A percentile compares a stretch with the other conserved stretches of the same genome.
Conservation (phyloP, 2,113 vertebrate species). For the Chamaea fasciata region DNA sequence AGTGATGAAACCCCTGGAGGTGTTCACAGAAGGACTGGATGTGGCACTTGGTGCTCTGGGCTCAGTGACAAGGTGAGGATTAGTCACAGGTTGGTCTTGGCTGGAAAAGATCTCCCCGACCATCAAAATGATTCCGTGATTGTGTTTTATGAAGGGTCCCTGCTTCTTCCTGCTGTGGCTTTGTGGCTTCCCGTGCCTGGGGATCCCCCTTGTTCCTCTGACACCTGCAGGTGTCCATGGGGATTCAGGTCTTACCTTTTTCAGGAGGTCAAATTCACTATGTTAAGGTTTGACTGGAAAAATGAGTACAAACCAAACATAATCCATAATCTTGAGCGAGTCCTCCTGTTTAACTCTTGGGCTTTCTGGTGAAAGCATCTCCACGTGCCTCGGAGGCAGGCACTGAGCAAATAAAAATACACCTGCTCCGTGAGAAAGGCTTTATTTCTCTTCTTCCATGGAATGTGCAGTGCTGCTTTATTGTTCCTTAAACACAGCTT, state of each 20-base stretch:
- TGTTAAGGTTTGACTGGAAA: not conserved
- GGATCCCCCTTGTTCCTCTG: not conserved
- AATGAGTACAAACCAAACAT: not conserved
- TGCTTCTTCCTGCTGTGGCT: not conserved
- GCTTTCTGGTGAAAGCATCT: not conserved
- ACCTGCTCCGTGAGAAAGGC: not conserved
- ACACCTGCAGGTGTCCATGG: not conserved
- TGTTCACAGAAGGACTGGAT: not conserved
- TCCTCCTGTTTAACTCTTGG: not conserved
- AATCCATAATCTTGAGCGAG: not conserved
- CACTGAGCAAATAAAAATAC: not conserved
- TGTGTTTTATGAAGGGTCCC: not conserved
- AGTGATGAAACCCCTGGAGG: not conserved
- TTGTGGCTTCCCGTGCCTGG: not conserved
- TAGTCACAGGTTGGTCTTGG: not conserved
- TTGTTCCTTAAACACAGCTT: conserved; percentile 29
- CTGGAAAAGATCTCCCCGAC: not conserved
- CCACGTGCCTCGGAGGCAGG: not conserved
- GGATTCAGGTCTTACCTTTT: not conserved
- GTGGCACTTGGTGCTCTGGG: not conserved
- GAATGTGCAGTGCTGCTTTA: not conserved
- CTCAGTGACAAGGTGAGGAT: not conserved
- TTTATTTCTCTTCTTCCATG: not conserved
- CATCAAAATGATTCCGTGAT: not conserved
- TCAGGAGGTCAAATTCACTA: not conserved